These are phyloP conservation scores for Myiagra hebetior DNA, from an alignment of 2,113 vertebrate species.

Conservation along the genomic window DNA sequence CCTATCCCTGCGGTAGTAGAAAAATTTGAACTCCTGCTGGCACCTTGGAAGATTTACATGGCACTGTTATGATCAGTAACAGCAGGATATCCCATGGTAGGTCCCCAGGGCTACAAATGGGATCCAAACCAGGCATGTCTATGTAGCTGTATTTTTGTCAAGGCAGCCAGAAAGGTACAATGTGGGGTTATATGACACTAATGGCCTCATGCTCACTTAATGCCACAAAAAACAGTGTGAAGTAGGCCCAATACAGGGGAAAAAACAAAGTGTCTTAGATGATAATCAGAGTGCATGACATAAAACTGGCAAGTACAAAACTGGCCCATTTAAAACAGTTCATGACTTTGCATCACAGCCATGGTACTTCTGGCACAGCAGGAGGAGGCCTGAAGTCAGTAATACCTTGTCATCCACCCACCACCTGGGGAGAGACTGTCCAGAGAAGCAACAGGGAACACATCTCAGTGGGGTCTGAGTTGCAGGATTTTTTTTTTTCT, in stretches of 20 bases:
- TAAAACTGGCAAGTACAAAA: neutral
- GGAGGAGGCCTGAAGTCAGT: neutral
- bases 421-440: neutral
- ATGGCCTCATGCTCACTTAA: neutral
- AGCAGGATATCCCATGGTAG: neutral
- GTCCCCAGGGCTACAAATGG: neutral
- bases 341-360: neutral
- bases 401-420: neutral
- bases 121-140: neutral
- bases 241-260: neutral
- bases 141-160: neutral
- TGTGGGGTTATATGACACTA: rapidly evolving
- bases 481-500: rapidly evolving
- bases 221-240: neutral
- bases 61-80: neutral
- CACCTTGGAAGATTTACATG: neutral
- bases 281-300: neutral
- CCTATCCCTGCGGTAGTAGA: neutral
- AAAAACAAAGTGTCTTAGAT: neutral
- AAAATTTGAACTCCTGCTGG: neutral
- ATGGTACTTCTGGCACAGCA: neutral
- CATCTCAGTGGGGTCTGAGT: neutral
- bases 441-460: neutral
- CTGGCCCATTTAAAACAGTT: neutral
- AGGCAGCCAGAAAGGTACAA: neutral